These are phyloP conservation scores for Ceratosolen solmsi DNA, from an alignment of 1,140 invertebrate genomes.

Conservation along the genomic window DNA sequence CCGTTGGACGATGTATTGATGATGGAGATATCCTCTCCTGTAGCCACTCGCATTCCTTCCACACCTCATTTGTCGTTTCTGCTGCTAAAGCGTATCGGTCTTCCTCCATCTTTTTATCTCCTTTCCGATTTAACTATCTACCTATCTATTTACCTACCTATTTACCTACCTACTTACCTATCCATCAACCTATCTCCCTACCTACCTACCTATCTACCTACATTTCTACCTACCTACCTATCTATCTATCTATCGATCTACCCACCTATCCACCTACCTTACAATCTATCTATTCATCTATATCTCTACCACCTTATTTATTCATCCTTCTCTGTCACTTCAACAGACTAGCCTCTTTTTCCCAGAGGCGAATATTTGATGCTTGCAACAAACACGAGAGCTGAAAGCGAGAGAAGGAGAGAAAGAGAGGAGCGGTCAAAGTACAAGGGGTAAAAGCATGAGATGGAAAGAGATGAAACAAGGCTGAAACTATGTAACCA, in stretches of 20 bases:
- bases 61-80: not conserved
- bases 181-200: not conserved
- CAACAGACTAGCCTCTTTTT: slow-evolving; percentile 12
- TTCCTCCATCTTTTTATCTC: not conserved
- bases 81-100: not conserved
- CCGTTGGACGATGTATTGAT: not conserved
- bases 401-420: slow-evolving; percentile 6
- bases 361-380: slow-evolving; percentile 28
- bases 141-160: not conserved
- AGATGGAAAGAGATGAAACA: slow-evolving; percentile 10
- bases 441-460: not conserved
- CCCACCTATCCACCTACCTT: not conserved
- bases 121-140: not conserved
- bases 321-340: slow-evolving; percentile 25
- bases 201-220: not conserved
- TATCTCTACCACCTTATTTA: not conserved
- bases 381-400: not conserved
- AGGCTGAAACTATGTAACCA: slow-evolving; percentile 60
- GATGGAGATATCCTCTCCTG: not conserved
- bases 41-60: not conserved
- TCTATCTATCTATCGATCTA: not conserved
- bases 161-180: not conserved
- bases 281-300: not conserved
- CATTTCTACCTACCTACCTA: not conserved
- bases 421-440: not conserved